Base-by-base conservation (phyloP, 2,888 invertebrate species). In the Theretra japonica region DNA sequence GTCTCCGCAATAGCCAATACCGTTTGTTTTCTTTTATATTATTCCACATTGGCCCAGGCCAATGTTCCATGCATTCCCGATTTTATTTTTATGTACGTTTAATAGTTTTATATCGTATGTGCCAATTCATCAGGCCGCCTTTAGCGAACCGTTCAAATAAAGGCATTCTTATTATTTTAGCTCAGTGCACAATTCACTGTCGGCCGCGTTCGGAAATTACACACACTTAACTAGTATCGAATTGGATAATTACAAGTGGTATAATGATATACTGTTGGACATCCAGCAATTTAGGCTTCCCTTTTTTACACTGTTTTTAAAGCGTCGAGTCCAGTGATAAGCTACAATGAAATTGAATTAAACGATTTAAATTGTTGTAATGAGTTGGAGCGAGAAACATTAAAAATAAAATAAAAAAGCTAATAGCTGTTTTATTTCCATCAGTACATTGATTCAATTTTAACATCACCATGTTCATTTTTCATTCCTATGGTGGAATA, bases 241-340 rank as follows among this genome's bases (percentile, higher is more conserved):
- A 92, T 90, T 90, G 89, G 86, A 91, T 92, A 92, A 92, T 91
- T 89, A 88, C 84, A 81, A 81, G 80, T 82, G 76, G 77, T 85
- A 80, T 89, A 89, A 90, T 90, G 82, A 86, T 88, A 88, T 78
- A 82, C 81, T 76, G 79, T 82, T 82, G 81, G 85, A 84, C 84
- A 84, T 86, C 78, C 75, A 81, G 83, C 82, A 86, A 86, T 90
- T 90, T 88, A 77, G 81, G 74, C 75, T 79, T 79, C 72, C 76
- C 77, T 70, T 87, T 84, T 84, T 82, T 83, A 78, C 81, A 73
- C 76, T 83, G 77, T 73, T 83, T 86, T 85, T 80, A 77, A 80
- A 82, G 77, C 83, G 83, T 86, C 85, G 82, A 82, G 83, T 80
- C 84, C 82, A 79, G 21, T 28, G 69, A 53, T 56, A 30, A 53